Percentiles rank a stretch among this genome's conserved stretches.
phyloP scores from a whole-genome alignment of 2,797 vertebrate genomes.

The Threskiornis aethiopicus region DNA sequence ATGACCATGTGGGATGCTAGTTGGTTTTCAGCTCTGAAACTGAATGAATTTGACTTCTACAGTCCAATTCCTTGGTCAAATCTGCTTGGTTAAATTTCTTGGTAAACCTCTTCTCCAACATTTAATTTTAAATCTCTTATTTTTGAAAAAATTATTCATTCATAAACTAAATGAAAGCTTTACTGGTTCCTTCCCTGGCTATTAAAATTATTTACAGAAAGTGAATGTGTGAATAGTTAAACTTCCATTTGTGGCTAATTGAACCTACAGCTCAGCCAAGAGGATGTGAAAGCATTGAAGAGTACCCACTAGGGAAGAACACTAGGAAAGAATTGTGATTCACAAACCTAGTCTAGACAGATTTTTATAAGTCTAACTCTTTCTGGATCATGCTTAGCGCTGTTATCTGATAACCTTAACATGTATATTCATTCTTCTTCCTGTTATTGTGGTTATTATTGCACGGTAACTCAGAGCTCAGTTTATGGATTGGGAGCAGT shows the following conservation, averaged over 20 bases:
- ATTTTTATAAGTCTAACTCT: neutral
- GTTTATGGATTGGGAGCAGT: neutral
- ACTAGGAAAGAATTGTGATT: neutral
- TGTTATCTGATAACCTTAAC: neutral
- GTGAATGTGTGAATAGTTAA: neutral
- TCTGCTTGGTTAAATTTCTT: neutral
- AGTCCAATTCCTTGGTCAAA: neutral
- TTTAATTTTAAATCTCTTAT: neutral
- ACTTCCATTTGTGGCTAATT: neutral
- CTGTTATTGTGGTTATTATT: neutral
- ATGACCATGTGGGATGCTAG: neutral
- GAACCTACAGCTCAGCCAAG: neutral
- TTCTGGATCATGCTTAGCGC: neutral
- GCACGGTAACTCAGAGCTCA: neutral
- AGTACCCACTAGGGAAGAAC: neutral
- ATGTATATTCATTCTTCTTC: neutral
- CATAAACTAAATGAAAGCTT: neutral
- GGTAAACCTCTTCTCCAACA: neutral
- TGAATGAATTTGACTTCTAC: neutral
- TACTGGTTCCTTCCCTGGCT: neutral
- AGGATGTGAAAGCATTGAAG: neutral
- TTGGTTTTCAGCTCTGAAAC: neutral
- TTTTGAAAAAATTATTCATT: neutral
- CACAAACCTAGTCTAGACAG: neutral
- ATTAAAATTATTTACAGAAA: neutral